Conservation (phyloP, 2,888 invertebrate species). For the Apodemia zela region DNA sequence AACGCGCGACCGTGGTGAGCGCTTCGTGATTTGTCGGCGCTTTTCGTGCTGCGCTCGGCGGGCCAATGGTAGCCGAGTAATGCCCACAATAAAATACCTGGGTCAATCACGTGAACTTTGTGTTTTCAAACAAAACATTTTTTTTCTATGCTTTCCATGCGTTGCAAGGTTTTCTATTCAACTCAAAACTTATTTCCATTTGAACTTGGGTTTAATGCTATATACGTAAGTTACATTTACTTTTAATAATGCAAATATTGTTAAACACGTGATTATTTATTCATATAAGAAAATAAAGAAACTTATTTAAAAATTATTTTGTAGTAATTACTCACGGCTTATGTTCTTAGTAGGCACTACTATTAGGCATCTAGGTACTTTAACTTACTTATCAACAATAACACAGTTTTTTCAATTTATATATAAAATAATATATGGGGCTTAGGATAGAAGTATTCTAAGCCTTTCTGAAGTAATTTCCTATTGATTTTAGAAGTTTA, state of each 20-base stretch:
- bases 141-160: conserved; percentile 48
- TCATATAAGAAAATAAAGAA: not conserved
- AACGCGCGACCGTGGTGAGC: conserved; percentile 56
- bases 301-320: too few species aligned
- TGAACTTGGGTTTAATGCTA: conserved; percentile 1
- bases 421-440: too few species aligned
- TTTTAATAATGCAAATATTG: conserved; percentile 13
- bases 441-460: too few species aligned
- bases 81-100: conserved; percentile 75
- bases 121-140: conserved; percentile 86
- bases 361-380: too few species aligned
- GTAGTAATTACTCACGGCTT: not conserved
- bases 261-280: not conserved
- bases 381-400: too few species aligned
- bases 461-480: too few species aligned
- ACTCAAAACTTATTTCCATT: conserved; percentile 18
- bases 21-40: conserved; percentile 68
- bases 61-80: conserved; percentile 71
- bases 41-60: conserved; percentile 67
- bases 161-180: conserved; percentile 29
- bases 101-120: conserved; percentile 86
- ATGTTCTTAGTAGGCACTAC: not conserved
- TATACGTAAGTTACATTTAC: not conserved
- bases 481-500: too few species aligned
- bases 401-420: too few species aligned